phyloP scores from a whole-genome alignment of 2,113 vertebrate genomes.

The Amia ocellicauda region DNA sequence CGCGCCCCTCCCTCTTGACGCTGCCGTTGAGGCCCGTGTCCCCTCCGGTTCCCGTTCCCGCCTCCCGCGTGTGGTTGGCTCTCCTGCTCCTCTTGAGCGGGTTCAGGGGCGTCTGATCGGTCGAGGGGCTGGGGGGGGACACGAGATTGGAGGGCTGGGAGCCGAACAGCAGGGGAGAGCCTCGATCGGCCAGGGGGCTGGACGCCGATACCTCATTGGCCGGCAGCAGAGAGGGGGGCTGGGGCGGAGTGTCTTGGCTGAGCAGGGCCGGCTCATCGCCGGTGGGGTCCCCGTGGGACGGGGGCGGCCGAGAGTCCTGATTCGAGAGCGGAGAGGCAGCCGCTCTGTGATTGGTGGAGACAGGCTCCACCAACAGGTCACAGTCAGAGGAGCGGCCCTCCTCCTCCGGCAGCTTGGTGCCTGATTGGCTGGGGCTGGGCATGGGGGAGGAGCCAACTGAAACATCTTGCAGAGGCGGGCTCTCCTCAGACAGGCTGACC shows the following conservation, averaged over 20 bases:
- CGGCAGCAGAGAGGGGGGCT: too few species aligned
- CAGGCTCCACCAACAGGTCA: neutral
- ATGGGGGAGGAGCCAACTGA: constrained; percentile 35
- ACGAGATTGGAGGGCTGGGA: too few species aligned
- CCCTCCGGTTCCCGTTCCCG: too few species aligned
- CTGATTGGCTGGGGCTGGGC: constrained; percentile 56
- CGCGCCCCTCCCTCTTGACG: constrained; percentile 30
- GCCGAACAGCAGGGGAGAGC: too few species aligned
- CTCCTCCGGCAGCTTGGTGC: constrained; percentile 7
- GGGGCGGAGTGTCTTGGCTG: too few species aligned
- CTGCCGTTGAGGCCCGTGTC: constrained; percentile 59
- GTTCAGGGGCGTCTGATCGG: constrained; percentile 23
- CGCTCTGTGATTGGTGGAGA: constrained; percentile 36
- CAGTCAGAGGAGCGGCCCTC: neutral
- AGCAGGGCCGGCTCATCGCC: too few species aligned
- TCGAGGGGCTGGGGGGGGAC: neutral
- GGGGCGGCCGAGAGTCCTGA: neutral
- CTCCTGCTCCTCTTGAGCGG: too few species aligned
- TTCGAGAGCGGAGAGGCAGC: constrained; percentile 5
- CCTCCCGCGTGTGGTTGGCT: too few species aligned
- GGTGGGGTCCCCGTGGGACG: neutral
- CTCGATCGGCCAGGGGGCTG: too few species aligned
- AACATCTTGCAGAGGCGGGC: constrained; percentile 17
- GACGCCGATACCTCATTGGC: too few species aligned
- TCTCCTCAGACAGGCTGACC: constrained; percentile 18